phyloP scores from a whole-genome alignment of 35 echinoderm and acorn worm species.

The Lytechinus pictus region DNA sequence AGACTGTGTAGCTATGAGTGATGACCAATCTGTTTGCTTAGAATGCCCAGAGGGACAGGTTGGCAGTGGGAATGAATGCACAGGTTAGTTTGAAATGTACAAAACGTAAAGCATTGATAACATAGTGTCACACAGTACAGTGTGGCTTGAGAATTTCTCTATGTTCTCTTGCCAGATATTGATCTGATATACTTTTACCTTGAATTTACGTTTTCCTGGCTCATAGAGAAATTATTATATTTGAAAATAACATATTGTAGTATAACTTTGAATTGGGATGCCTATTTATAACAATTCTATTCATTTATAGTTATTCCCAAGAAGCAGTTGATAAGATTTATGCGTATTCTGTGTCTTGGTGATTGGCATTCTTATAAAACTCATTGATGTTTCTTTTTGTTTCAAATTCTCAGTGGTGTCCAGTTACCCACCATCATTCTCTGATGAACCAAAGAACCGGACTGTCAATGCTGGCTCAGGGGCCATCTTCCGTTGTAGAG shows the following conservation, averaged over 20 bases:
- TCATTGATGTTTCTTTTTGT: background rate
- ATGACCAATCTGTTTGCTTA: slow-evolving; percentile 72
- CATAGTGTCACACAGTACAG: background rate
- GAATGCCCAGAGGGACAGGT: slow-evolving; percentile 76
- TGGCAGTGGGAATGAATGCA: slow-evolving; percentile 80
- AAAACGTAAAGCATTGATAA: background rate
- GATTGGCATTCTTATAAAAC: background rate
- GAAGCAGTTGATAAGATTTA: background rate
- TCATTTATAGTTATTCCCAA: background rate
- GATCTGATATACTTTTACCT: too few species aligned
- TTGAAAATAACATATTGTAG: background rate
- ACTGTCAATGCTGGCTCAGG: slow-evolving; percentile 53
- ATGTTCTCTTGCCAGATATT: too few species aligned
- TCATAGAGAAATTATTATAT: background rate
- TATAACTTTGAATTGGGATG: background rate
- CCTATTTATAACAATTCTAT: background rate
- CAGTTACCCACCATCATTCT: slow-evolving; percentile 66
- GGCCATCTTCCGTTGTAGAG: slow-evolving; percentile 57
- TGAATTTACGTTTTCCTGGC: too few species aligned
- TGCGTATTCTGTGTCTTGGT: background rate
- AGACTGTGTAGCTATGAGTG: slow-evolving; percentile 57
- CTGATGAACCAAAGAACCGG: slow-evolving; percentile 48
- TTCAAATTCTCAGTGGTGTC: slow-evolving; percentile 65
- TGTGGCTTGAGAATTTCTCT: too few species aligned
- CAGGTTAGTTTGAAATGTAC: slow-evolving; percentile 60